Evolutionary conservation across 2,797 vertebrate genomes (phyloP).

Genomic region (Synaphobranchus kaupii): DNA sequence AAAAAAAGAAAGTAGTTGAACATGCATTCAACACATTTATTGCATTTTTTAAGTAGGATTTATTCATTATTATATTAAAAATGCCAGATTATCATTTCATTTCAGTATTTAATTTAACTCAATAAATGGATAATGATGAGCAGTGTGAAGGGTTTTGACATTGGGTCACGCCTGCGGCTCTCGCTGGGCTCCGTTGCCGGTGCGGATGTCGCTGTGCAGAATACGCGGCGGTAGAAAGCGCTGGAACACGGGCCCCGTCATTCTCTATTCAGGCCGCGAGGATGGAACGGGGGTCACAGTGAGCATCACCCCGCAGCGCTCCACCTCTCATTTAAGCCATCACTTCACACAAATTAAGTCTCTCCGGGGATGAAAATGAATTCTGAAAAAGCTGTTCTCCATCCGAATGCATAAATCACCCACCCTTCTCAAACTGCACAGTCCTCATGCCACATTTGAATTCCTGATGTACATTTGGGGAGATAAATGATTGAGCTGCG

Average conservation of each 20-base stretch:
- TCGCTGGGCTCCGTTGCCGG: background rate
- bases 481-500: background rate
- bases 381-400: background rate
- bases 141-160: background rate
- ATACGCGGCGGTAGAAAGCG: background rate
- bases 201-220: background rate
- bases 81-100: background rate
- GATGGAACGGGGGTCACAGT: background rate
- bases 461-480: background rate
- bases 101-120: background rate
- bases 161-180: background rate
- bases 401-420: constrained; percentile 7
- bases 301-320: background rate
- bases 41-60: background rate
- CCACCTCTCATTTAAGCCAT: background rate
- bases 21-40: background rate
- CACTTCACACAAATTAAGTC: constrained; percentile 15
- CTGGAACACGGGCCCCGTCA: background rate
- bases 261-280: constrained; percentile 1
- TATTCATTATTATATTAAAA: background rate
- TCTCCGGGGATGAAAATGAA: constrained; percentile 13
- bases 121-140: background rate
- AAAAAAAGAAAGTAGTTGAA: background rate
- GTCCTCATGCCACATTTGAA: background rate
- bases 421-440: background rate